Conservation (phyloP, 1,140 invertebrate species). For the Apis florea region DNA sequence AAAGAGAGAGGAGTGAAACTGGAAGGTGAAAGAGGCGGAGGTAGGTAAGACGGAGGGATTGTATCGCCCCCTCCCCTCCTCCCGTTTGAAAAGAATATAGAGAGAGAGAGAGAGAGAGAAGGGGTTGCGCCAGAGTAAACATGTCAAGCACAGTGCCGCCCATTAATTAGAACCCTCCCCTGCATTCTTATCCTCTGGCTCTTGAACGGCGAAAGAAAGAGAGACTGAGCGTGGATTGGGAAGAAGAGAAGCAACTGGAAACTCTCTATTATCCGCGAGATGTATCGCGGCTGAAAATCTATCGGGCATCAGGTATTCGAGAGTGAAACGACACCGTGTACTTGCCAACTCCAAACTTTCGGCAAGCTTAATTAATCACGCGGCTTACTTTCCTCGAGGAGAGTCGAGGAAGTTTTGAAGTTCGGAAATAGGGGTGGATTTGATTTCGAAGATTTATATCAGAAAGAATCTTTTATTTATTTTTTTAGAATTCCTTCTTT, state of each 20-base stretch:
- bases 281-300: not conserved
- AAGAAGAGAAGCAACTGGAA: not conserved
- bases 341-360: conserved; percentile 6
- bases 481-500: too few species aligned
- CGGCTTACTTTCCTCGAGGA: not conserved
- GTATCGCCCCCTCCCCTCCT: conserved; percentile 60
- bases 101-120: conserved; percentile 54
- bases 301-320: conserved; percentile 1
- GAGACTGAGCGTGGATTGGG: conserved; percentile 6
- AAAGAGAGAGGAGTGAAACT: not conserved
- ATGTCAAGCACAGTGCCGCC: conserved; percentile 73
- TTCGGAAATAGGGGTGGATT: not conserved
- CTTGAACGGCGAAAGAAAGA: conserved; percentile 57
- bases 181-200: conserved; percentile 31
- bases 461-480: too few species aligned
- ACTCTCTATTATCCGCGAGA: not conserved
- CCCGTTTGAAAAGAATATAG: conserved; percentile 66
- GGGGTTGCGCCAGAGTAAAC: conserved; percentile 73
- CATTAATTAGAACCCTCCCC: conserved; percentile 72
- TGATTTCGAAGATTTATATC: too few species aligned
- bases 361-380: conserved; percentile 45
- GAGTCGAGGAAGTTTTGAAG: not conserved
- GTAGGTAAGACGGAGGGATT: conserved; percentile 55
- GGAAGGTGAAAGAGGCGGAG: conserved; percentile 23
- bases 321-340: conserved; percentile 41